Evolutionary conservation across 2,113 vertebrate species (phyloP).

Genomic region (Pangasianodon gigas): DNA sequence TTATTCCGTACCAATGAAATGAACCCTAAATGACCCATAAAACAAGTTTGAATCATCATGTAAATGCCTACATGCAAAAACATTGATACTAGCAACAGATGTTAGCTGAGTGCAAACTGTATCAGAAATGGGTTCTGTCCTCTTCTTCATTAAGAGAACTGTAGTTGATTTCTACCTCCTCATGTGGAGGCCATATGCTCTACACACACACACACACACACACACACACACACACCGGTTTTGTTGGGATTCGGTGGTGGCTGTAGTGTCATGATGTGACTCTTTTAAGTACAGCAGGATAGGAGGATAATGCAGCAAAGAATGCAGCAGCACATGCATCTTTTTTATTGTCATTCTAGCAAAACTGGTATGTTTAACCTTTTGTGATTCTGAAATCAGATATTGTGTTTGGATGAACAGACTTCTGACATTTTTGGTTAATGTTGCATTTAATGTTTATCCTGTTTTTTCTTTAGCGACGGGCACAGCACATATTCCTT

Average conservation of each 20-base stretch:
- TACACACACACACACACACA: background rate
- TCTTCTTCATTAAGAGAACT: conserved; percentile 57
- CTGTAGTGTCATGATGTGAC: conserved; percentile 6
- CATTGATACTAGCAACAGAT: background rate
- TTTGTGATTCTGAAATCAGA: background rate
- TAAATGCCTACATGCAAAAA: background rate
- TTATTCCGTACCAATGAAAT: background rate
- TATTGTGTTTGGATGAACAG: background rate
- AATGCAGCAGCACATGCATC: background rate
- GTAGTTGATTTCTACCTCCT: conserved; percentile 48
- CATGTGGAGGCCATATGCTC: conserved; percentile 68
- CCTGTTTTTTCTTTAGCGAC: background rate
- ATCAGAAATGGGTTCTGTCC: conserved; percentile 30
- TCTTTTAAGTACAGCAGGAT: background rate
- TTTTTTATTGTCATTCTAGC: background rate
- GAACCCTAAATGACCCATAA: background rate
- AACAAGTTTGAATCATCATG: background rate
- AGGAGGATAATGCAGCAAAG: background rate
- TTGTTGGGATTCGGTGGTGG: background rate
- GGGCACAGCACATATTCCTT: background rate
- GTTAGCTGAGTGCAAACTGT: background rate
- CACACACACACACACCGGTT: conserved; percentile 20
- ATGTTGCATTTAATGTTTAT: background rate
- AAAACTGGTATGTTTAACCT: background rate
- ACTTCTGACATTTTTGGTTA: conserved; percentile 6